Base-by-base conservation (phyloP, 2,888 invertebrate species). In the Tanytarsus gracilentus region DNA sequence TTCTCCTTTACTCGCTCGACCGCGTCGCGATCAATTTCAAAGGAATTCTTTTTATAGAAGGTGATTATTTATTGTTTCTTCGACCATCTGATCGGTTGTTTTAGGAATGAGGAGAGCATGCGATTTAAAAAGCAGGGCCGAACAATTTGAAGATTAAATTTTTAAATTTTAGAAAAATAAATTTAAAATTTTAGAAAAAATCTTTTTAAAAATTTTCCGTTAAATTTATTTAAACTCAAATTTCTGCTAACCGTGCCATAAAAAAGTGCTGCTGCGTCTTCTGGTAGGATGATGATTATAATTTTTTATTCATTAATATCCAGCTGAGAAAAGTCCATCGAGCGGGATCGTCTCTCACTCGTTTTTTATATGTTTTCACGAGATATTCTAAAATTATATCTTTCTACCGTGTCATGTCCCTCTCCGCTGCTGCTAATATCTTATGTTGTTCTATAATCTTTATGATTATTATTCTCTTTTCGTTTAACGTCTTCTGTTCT, bases 261-360 rank as follows among this genome's bases (percentile, higher is more conserved):
- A 44, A n/a, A 8, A 44, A 44, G 8, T 23, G 44, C 18, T 11
- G n/a, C 16, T 8, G 44, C 27, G 56, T 25, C 44, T 48, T 29
- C 44, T 58, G 48, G 48, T 58, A 58, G 44, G 48, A 58, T 29
- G 58, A 48, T 58, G 48, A 48, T 58, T 30, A 48, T 58, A 30
- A 58, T 48, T 58, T 58, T 58, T 58, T 58, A 58, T 48, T 58
- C 58, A 58, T 58, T 58, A 58, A 58, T 58, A 58, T 58, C 58
- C 48, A 48, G 48, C 58, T 58, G 58, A 48, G 58, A 9, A 48
- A 30, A 27, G 48, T 36, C 36, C 36, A n/a, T n/a, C 36, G 25
- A 18, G 30, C n/a, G n/a, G n/a, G n/a, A n/a, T n/a, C n/a, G n/a
- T n/a, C n/a, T n/a, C n/a, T n/a, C n/a, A n/a, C n/a, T 27, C 51